Base-by-base conservation (phyloP, 2,113 vertebrate genomes). In the Elanus axillaris region DNA sequence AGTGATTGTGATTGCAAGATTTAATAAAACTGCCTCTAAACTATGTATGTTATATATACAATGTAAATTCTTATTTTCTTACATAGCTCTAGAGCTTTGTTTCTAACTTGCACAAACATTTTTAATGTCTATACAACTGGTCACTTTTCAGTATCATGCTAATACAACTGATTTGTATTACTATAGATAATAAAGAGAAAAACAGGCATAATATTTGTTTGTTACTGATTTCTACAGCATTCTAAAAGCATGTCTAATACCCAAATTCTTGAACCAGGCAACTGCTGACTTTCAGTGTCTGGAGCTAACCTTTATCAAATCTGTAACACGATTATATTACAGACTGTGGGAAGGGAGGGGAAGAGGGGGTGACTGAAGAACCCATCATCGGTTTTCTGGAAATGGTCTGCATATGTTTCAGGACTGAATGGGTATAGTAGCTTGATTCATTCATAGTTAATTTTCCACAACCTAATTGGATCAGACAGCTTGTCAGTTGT, bases 181-280 rank as follows among this genome's bases (percentile, higher is more conserved):
- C 50, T 91, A 71, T 94, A 96, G 90, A 90, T 97, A 95, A 98
- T 98, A 97, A 98, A 97, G 95, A 87, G 86, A 96, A 87, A 96
- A 94, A 85, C 75, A 29, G 68, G 64, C 27, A 59, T 85, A 38
- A 58, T 86, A 67, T 38, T 93, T 95, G 94, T 80, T 86, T 58
- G 92, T 83, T 93, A 75, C 1, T 95, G 74, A 42, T 94, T 97
- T 91, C 91, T 89, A 13, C 60, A 71, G 23, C 48, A 36, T 82
- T 91, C 52, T 74, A 55, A 56, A 89, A 79, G 21, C 48, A 25
- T 71, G 16, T 42, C 23, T 86, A 55, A 73, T 56, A 25, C 19
- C 10, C 21, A 40, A 4, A 48, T 93, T 78, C 34, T 78, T 72
- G 60, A 89, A 78, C 25, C 10, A 72, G 58, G 25, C 16, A 64